Evolutionary conservation across 2,797 vertebrate species (phyloP).

Genomic region (Cephalopachus bancanus): DNA sequence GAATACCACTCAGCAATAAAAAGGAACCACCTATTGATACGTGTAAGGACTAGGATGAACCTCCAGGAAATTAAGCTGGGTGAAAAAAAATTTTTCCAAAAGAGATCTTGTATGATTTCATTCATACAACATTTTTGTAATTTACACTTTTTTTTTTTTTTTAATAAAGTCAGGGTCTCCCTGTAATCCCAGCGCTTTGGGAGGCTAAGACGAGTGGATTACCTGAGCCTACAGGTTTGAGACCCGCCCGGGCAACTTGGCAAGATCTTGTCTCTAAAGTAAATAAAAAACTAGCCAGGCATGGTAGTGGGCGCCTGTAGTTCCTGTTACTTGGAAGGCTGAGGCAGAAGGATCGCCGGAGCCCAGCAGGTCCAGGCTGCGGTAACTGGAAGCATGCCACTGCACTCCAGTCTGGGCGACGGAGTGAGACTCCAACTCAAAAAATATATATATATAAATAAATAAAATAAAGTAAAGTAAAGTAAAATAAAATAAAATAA

Average conservation of each 20-base stretch:
- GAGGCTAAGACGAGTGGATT: accelerated
- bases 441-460: too few relatives aligned
- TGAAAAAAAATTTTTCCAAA: neutral
- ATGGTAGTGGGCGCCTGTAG: neutral
- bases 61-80: neutral
- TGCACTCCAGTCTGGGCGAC: neutral
- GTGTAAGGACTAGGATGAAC: neutral
- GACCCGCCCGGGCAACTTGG: neutral
- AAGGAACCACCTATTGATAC: neutral
- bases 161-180: too few relatives aligned
- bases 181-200: neutral
- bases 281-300: neutral
- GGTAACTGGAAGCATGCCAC: neutral
- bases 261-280: neutral
- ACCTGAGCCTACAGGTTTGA: neutral
- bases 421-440: neutral
- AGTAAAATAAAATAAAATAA: neutral
- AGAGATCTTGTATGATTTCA: neutral
- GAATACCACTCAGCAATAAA: neutral
- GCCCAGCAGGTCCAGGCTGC: neutral
- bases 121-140: neutral
- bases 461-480: too few relatives aligned
- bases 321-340: neutral
- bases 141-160: too few relatives aligned
- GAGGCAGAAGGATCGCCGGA: neutral